Percentiles rank a stretch among this genome's conserved stretches.
phyloP scores from a whole-genome alignment of 2,888 invertebrate species.

The Rapana venosa region DNA sequence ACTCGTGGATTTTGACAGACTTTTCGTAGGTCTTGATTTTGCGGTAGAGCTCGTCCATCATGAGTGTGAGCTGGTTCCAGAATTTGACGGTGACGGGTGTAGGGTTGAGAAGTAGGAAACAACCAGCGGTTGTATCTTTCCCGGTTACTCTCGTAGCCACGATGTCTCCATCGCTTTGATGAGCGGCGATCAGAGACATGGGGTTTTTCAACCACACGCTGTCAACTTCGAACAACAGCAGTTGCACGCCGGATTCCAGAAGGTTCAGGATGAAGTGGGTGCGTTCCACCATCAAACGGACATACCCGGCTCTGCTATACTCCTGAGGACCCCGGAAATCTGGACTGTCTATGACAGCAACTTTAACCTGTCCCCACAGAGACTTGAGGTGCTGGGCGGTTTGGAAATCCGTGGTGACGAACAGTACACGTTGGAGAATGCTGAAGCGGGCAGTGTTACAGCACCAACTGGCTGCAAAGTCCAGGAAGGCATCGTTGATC shows the following conservation, averaged over 20 bases:
- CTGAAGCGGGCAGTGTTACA: slow-evolving; percentile 64
- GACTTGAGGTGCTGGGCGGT: slow-evolving; percentile 55
- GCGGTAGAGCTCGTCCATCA: slow-evolving; percentile 52
- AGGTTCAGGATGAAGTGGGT: slow-evolving; percentile 56
- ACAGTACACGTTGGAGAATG: slow-evolving; percentile 59
- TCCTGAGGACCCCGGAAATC: slow-evolving; percentile 56
- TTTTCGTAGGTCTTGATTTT: slow-evolving; percentile 51
- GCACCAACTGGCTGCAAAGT: slow-evolving; percentile 62
- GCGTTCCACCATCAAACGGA: slow-evolving; percentile 61
- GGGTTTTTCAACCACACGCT: slow-evolving; percentile 66
- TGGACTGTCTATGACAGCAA: slow-evolving; percentile 52
- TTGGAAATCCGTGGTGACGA: slow-evolving; percentile 60
- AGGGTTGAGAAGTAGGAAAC: slow-evolving; percentile 60
- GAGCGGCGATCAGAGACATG: slow-evolving; percentile 47
- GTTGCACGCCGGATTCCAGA: slow-evolving; percentile 53
- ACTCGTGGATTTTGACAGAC: slow-evolving; percentile 52
- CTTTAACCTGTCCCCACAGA: slow-evolving; percentile 60
- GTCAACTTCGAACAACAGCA: slow-evolving; percentile 67
- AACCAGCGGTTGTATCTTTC: slow-evolving; percentile 55
- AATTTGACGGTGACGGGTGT: slow-evolving; percentile 54
- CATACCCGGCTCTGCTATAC: slow-evolving; percentile 64
- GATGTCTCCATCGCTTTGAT: slow-evolving; percentile 53
- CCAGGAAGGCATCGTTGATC: slow-evolving; percentile 24
- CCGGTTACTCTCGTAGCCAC: slow-evolving; percentile 56
- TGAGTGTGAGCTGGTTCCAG: slow-evolving; percentile 58